A percentile compares a stretch with the other conserved stretches of the same genome.
phyloP scores from a whole-genome alignment of 2,888 invertebrate species.

The Tenthredo livida region DNA sequence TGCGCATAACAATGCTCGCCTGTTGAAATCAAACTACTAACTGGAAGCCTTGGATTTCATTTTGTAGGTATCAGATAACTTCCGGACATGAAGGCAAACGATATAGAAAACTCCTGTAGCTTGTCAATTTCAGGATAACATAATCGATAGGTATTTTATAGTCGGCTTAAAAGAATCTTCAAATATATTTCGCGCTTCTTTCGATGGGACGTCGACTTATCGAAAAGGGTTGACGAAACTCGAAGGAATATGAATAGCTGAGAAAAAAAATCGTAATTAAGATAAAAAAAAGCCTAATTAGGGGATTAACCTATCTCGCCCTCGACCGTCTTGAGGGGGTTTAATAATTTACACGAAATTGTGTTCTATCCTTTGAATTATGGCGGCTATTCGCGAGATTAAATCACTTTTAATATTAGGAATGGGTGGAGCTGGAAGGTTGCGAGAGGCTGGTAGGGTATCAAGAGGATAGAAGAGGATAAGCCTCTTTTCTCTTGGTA shows the following conservation, averaged over 20 bases:
- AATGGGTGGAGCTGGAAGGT: conserved; percentile 27
- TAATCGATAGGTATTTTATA: background rate
- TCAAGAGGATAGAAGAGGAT: conserved; percentile 44
- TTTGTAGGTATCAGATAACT: background rate
- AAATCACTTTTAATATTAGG: conserved; percentile 51
- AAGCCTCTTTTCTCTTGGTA: conserved; percentile 51
- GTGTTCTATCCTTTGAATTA: conserved; percentile 51
- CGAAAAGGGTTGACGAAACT: background rate
- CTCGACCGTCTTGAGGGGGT: conserved; percentile 38
- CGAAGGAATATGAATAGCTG: background rate
- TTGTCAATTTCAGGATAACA: background rate
- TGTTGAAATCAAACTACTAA: conserved; percentile 44
- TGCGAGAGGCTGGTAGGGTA: conserved; percentile 21
- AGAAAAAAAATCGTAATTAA: conserved; percentile 25
- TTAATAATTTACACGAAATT: conserved; percentile 51
- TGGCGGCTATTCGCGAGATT: conserved; percentile 40
- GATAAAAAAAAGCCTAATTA: conserved; percentile 41
- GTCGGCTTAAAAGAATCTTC: background rate
- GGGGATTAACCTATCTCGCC: conserved; percentile 38
- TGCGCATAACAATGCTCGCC: conserved; percentile 41
- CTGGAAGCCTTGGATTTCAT: conserved; percentile 16
- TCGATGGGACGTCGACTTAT: background rate
- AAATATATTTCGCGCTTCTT: background rate
- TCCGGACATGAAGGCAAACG: background rate
- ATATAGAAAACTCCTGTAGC: background rate